Conservation (phyloP, 2,113 vertebrate species). For the Furnarius figulus region DNA sequence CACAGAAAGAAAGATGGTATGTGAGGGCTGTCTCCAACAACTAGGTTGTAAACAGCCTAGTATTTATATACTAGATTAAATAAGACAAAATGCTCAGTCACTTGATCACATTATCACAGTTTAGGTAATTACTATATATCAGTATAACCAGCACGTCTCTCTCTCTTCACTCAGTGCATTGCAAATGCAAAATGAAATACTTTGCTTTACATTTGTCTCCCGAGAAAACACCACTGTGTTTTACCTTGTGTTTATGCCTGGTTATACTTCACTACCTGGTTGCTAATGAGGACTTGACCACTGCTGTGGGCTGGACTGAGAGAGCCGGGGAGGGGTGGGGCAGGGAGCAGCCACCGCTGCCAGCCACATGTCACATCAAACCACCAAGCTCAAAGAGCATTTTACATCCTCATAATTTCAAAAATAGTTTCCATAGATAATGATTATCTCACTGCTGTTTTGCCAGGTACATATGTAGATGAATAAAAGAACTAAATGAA, state of each 20-base stretch:
- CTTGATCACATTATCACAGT: not conserved
- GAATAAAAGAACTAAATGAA: not conserved
- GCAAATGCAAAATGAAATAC: not conserved
- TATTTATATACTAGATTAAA: not conserved
- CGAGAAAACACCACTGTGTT: not conserved
- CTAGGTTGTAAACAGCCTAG: not conserved
- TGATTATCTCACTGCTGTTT: not conserved
- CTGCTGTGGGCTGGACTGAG: not conserved
- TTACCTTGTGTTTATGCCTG: not conserved
- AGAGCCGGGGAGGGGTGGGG: not conserved
- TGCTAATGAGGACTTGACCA: no score
- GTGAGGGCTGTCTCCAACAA: not conserved
- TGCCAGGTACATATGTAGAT: not conserved
- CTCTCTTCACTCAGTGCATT: not conserved
- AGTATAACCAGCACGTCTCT: not conserved
- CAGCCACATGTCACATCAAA: not conserved
- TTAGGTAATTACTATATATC: not conserved
- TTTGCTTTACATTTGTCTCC: not conserved
- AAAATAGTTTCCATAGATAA: not conserved
- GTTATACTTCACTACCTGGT: not conserved
- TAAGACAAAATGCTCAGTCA: not conserved
- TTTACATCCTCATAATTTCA: not conserved
- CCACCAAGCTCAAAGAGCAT: not conserved
- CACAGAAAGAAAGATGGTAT: not conserved
- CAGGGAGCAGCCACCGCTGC: fast-evolving